Conservation (phyloP, 2,113 vertebrate genomes). For the Empidonax traillii region DNA sequence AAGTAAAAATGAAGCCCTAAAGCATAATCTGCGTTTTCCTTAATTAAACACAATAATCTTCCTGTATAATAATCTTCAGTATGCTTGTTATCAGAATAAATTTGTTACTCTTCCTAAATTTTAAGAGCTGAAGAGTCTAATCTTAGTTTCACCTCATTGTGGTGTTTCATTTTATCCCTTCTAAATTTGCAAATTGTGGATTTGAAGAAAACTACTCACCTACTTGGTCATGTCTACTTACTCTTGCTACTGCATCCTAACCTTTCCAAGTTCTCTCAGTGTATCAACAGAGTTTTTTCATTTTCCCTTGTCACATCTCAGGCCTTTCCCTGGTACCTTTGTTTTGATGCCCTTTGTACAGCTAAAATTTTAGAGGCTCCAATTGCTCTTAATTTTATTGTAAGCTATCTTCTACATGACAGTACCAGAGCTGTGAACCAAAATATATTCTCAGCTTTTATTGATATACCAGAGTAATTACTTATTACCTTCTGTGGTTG, state of each 20-base stretch:
- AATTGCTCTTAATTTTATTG: neutral
- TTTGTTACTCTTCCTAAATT: neutral
- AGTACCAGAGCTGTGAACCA: neutral
- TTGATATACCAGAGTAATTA: neutral
- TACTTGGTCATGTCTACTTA: neutral
- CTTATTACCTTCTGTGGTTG: neutral
- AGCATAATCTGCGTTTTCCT: neutral
- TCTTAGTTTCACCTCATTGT: neutral
- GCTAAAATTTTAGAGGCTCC: neutral
- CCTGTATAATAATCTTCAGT: neutral
- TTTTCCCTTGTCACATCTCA: neutral
- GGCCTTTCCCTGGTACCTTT: neutral
- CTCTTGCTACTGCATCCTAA: fast-evolving
- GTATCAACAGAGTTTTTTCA: neutral
- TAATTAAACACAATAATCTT: neutral
- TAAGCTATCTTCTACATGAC: neutral
- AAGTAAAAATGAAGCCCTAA: neutral
- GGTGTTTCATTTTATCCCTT: neutral
- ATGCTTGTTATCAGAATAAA: neutral
- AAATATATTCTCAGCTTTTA: neutral
- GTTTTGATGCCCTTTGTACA: neutral
- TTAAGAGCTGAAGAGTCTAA: neutral
- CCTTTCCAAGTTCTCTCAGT: neutral
- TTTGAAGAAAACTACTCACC: neutral
- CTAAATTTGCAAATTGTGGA: neutral